Evolutionary conservation across 2,888 invertebrate species (phyloP).

Genomic region (Boloria selene): DNA sequence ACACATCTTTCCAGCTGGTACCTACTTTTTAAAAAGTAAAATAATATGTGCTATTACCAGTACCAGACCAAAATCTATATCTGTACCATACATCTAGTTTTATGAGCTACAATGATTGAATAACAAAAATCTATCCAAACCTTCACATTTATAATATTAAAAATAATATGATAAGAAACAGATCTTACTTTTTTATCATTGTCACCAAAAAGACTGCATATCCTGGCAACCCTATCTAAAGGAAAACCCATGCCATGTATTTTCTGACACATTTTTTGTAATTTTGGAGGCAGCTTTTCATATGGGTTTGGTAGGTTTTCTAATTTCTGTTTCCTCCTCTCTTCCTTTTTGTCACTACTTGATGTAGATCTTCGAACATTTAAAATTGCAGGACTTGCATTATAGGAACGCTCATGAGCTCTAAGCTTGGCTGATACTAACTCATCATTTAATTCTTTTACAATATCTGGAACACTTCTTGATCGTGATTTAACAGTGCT

Average conservation of each 20-base stretch:
- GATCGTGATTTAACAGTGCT: slow-evolving; percentile 73
- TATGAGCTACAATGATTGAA: too few species aligned
- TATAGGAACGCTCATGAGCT: slow-evolving; percentile 75
- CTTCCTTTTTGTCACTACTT: slow-evolving; percentile 53
- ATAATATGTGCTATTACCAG: too few species aligned
- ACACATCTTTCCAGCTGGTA: too few species aligned
- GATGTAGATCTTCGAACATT: slow-evolving; percentile 49
- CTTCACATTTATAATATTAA: too few species aligned
- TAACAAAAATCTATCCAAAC: too few species aligned
- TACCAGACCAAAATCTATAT: too few species aligned
- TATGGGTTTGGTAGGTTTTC: slow-evolving; percentile 69
- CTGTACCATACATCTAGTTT: too few species aligned
- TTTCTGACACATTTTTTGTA: slow-evolving; percentile 86
- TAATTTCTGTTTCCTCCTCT: slow-evolving; percentile 53
- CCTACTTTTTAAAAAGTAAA: too few species aligned
- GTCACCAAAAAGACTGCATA: slow-evolving; percentile 88
- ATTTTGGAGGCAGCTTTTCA: slow-evolving; percentile 71
- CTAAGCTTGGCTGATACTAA: slow-evolving; percentile 74
- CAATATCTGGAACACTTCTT: slow-evolving; percentile 88
- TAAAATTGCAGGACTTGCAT: slow-evolving; percentile 77
- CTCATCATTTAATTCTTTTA: slow-evolving; percentile 88
- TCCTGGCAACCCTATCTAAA: slow-evolving; percentile 88
- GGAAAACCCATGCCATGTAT: slow-evolving; percentile 95
- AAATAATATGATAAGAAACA: too few species aligned
- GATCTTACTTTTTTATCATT: slow-evolving; percentile 90